These are phyloP conservation scores for Myopa tessellatipennis DNA, from an alignment of 2,888 invertebrate species.

Conservation along the genomic window DNA sequence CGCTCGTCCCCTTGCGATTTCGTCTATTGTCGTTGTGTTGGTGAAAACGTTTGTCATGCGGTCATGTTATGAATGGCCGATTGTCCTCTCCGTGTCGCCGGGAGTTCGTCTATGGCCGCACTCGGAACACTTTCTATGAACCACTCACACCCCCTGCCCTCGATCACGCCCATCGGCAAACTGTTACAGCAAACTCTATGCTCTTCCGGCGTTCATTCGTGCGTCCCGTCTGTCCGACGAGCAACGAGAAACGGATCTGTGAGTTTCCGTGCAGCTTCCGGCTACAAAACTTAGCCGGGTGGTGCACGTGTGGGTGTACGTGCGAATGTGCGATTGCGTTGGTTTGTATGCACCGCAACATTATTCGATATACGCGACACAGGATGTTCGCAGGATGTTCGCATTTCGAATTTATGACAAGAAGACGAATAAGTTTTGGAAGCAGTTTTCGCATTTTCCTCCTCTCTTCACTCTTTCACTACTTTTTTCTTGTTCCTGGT, in stretches of 20 bases:
- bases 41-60: neutral
- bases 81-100: neutral
- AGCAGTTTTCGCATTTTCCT: no score
- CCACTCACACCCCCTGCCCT: neutral
- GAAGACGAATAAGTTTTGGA: no score
- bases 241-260: neutral
- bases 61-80: constrained; percentile 6
- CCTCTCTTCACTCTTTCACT: no score
- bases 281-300: no score
- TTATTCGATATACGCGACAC: neutral
- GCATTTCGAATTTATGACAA: neutral
- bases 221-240: neutral
- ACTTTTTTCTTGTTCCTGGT: no score
- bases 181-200: no score
- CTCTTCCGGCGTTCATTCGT: no score
- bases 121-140: no score
- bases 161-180: neutral
- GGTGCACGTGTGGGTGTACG: no score
- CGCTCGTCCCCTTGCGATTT: no score
- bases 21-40: neutral
- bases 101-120: no score
- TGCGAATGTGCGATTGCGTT: neutral
- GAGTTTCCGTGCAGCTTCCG: neutral
- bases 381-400: neutral
- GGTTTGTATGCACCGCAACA: neutral